Conservation (phyloP, 1,140 invertebrate genomes). For the Diabrotica virgifera region DNA sequence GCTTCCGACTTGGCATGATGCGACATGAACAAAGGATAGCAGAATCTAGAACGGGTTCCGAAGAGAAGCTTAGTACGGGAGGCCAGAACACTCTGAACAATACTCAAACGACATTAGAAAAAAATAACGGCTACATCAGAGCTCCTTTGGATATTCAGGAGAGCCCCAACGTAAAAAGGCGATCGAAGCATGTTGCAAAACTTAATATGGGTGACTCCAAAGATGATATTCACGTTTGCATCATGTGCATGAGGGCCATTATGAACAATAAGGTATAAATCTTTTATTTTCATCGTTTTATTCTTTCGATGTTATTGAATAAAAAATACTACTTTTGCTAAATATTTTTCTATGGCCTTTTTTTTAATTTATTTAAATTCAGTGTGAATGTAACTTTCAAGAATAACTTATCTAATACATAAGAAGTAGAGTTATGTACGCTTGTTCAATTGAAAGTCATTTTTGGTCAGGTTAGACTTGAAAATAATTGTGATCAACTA, state of each 20-base stretch:
- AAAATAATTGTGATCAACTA: too few relatives aligned
- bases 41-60: conserved; percentile 68
- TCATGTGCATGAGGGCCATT: conserved; percentile 97
- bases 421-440: too few relatives aligned
- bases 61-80: conserved; percentile 57
- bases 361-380: too few relatives aligned
- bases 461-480: too few relatives aligned
- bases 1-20: conserved; percentile 90
- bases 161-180: conserved; percentile 68
- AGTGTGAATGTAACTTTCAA: too few relatives aligned
- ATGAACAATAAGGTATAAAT: conserved; percentile 95
- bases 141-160: conserved; percentile 62
- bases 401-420: too few relatives aligned
- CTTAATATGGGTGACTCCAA: conserved; percentile 97
- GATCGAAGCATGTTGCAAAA: conserved; percentile 81
- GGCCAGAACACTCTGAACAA: conserved; percentile 27
- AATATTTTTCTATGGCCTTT: too few relatives aligned
- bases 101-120: conserved; percentile 25
- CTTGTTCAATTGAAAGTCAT: too few relatives aligned
- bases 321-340: too few relatives aligned
- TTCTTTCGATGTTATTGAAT: too few relatives aligned
- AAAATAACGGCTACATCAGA: conserved; percentile 50
- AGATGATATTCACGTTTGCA: conserved; percentile 98
- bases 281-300: too few relatives aligned
- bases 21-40: conserved; percentile 77